Evolutionary conservation across 2,888 invertebrate species (phyloP).

Genomic region (Hesperia comma): DNA sequence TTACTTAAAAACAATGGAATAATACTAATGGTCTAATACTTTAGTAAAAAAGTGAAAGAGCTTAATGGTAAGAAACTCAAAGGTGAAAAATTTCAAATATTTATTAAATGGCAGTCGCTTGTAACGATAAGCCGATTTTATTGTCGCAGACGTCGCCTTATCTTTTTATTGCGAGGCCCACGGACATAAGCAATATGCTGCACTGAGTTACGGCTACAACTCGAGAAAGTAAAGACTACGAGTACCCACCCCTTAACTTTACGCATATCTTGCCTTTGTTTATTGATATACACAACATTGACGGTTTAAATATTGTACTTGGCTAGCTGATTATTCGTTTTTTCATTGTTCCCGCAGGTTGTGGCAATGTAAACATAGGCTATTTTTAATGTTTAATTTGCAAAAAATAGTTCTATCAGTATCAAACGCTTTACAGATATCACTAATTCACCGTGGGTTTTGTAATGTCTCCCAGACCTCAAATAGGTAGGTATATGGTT

Average conservation of each 20-base stretch:
- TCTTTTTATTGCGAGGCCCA: constrained; percentile 66
- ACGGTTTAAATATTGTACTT: no score
- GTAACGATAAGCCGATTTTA: constrained; percentile 72
- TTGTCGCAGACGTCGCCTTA: constrained; percentile 66
- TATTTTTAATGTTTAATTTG: neutral
- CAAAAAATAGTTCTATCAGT: neutral
- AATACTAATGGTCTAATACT: no score
- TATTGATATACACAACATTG: neutral
- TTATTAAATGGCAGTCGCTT: constrained; percentile 49
- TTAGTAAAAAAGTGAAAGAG: neutral
- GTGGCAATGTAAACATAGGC: neutral
- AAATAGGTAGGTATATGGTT: no score
- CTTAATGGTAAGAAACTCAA: constrained; percentile 8
- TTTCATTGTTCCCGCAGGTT: neutral
- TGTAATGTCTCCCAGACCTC: no score
- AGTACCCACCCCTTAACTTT: constrained; percentile 12
- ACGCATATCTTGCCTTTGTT: constrained; percentile 1
- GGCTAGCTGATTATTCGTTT: neutral
- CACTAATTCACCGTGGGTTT: no score
- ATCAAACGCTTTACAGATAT: no score
- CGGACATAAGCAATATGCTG: constrained; percentile 69
- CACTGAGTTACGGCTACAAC: constrained; percentile 60
- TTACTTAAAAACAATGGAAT: no score
- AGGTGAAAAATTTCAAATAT: constrained; percentile 39
- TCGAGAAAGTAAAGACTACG: constrained; percentile 18